phyloP scores from a whole-genome alignment of 2,113 vertebrate species.

The Ptilorrhoa leucosticta region DNA sequence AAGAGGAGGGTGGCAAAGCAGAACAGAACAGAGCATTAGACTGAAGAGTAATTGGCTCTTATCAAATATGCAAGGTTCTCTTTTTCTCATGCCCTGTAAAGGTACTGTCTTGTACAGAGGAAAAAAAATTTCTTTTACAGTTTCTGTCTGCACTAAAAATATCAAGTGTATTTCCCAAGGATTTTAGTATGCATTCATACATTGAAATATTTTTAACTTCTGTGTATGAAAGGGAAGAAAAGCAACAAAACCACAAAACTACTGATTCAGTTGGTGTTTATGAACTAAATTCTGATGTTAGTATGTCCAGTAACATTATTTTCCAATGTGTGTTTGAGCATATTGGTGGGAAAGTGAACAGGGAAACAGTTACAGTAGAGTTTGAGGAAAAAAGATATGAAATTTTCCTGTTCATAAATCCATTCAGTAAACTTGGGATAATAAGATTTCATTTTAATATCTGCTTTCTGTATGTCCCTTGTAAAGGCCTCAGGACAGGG shows the following conservation, averaged over 20 bases:
- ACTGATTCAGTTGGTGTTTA: background rate
- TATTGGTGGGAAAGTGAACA: background rate
- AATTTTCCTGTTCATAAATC: background rate
- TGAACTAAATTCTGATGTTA: background rate
- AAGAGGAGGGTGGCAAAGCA: background rate
- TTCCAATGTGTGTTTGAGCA: background rate
- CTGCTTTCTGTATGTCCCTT: background rate
- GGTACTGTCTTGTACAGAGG: background rate
- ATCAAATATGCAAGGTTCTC: background rate
- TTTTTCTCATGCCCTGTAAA: background rate
- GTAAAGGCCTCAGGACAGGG: background rate
- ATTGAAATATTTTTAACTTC: background rate
- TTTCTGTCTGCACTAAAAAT: background rate
- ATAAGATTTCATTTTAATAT: background rate
- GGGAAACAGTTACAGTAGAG: background rate
- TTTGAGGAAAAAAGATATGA: no score
- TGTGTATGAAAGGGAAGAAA: background rate
- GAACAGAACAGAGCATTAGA: background rate
- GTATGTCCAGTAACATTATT: background rate
- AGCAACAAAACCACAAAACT: accelerated
- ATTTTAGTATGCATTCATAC: background rate
- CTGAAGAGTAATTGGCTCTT: background rate
- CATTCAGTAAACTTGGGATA: background rate
- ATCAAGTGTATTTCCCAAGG: background rate
- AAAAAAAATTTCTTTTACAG: background rate